Conservation (phyloP, 2,113 vertebrate species). For the Opisthocomus hoazin region DNA sequence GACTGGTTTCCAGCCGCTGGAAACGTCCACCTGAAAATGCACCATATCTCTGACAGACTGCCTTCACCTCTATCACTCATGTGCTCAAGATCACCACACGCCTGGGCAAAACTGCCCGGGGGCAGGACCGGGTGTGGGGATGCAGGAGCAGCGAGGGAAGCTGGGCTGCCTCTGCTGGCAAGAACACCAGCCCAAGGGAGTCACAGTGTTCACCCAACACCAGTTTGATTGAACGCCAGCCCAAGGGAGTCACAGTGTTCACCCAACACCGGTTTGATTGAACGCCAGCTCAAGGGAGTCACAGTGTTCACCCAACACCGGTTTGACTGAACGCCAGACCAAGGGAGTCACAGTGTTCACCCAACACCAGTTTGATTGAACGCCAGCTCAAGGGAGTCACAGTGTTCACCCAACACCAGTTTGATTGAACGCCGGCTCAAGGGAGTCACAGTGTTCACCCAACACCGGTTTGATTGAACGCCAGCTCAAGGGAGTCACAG, state of each 20-base stretch:
- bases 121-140: neutral
- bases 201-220: too few species aligned
- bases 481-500: neutral
- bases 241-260: neutral
- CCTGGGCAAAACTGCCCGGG: neutral
- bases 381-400: neutral
- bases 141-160: neutral
- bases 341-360: neutral
- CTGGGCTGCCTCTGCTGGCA: neutral
- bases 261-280: too few species aligned
- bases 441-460: neutral
- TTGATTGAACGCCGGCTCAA: too few species aligned
- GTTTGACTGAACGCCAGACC: too few species aligned
- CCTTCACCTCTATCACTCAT: accelerated
- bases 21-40: neutral
- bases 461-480: too few species aligned
- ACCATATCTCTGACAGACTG: neutral
- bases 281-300: too few species aligned
- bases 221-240: too few species aligned
- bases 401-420: too few species aligned
- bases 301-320: too few species aligned
- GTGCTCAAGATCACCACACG: accelerated
- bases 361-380: too few species aligned
- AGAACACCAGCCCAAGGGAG: too few species aligned
- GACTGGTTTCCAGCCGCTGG: neutral